These are phyloP conservation scores for Euthynnus affinis DNA, from an alignment of 2,797 vertebrate species.

Conservation along the genomic window DNA sequence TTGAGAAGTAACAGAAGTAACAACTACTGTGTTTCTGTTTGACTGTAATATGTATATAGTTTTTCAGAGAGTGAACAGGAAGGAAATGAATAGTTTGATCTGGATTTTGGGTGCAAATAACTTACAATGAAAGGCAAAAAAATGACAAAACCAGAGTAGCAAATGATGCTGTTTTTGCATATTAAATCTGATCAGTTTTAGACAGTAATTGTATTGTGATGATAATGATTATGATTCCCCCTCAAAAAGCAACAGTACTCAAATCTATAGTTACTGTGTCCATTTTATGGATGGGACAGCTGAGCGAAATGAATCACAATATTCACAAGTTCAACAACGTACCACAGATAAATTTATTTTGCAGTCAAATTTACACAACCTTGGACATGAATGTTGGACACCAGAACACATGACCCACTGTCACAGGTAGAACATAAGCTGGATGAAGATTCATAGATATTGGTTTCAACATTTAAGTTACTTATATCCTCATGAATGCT, in stretches of 20 bases:
- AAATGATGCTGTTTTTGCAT: no score
- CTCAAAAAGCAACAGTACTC: no score
- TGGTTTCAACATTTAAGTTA: slow-evolving; percentile 70
- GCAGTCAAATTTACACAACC: slow-evolving; percentile 78
- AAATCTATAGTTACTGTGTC: no score
- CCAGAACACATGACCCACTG: slow-evolving; percentile 63
- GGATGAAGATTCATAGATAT: slow-evolving; percentile 56
- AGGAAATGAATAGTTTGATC: neutral
- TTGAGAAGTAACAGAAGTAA: neutral
- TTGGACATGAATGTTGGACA: slow-evolving; percentile 75
- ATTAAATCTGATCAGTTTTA: no score
- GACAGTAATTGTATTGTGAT: neutral
- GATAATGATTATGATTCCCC: no score
- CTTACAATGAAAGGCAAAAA: no score
- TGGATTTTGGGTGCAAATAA: no score
- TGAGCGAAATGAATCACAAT: slow-evolving; percentile 21
- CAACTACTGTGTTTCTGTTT: neutral
- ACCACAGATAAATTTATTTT: slow-evolving; percentile 82
- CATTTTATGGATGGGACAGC: neutral
- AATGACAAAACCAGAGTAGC: no score
- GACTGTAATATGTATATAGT: no score
- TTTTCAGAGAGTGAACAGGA: neutral
- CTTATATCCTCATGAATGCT: slow-evolving; percentile 61
- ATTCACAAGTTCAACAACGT: slow-evolving; percentile 45
- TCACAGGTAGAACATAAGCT: slow-evolving; percentile 65